Base-by-base conservation (phyloP, 1,140 invertebrate species). In the Pomacea maculata region DNA sequence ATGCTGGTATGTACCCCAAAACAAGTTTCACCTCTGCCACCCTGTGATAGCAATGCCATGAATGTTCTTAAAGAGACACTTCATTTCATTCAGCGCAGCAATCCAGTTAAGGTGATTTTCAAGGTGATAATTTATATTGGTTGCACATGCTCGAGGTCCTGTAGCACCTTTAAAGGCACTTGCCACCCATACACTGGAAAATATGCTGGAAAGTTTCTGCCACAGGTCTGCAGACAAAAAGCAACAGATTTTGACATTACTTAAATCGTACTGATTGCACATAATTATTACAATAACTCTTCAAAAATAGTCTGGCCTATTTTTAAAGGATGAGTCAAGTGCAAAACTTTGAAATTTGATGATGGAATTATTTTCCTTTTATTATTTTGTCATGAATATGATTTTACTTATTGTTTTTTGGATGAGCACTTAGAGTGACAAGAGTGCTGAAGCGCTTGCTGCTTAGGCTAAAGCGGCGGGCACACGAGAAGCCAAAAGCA, bases 171-270 rank as follows among this genome's bases (percentile, higher is more conserved):
- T 98, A 88, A 95, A 98, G 1, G 97, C 96, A 80, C 95, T 95
- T 7, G 97, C 97, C n/a, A 95, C 94, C 98, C 98, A 99, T n/a
- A 97, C 94, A 52, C 94, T 94, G 0, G 94, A 94, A 90, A 99
- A 99, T 5, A 97, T 92, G 73, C 94, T 92, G 1, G 94, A 93
- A 85, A 97, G 98, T 70, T 94, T 95, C 73, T 95, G 94, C 91
- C 92, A 93, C 55, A 92, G 85, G 87, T 91, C 89, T 88, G 92
- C 70, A 85, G 83, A n/a, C 14, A 63, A 77, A 68, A 75, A 29
- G 54, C n/a, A 71, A 34, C 11, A 45, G 34, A 45, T 45, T 45
- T 6, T 4, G 34, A 45, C 34, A 45, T 45, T 45, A 45, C 34
- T 45, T 45, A 45, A 45, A 45, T 45, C 1, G 34, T 45, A 45